Evolutionary conservation across 1,140 invertebrate species (phyloP).

Genomic region (Probaryconus sp.): DNA sequence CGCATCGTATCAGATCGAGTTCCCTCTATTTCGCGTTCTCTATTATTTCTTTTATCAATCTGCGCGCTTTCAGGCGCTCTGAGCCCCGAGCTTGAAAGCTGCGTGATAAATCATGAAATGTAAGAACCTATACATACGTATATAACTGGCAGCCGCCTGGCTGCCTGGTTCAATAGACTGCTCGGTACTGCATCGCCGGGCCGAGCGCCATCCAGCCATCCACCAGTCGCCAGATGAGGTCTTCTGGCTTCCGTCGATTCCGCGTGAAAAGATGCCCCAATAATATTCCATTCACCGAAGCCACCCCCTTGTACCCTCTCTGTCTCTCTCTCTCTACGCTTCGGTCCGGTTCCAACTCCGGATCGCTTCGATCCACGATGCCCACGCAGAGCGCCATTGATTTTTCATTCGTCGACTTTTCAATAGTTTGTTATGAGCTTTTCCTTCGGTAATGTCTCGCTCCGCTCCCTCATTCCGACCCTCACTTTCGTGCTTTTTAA

Average conservation of each 20-base stretch:
- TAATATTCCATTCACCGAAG: constrained; percentile 78
- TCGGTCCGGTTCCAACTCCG: constrained; percentile 47
- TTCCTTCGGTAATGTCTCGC: constrained; percentile 69
- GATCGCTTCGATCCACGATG: constrained; percentile 64
- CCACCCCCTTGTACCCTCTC: constrained; percentile 52
- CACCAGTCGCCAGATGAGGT: constrained; percentile 77
- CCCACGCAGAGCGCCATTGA: constrained; percentile 66
- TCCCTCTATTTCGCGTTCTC: constrained; percentile 75
- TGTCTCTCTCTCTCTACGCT: constrained; percentile 42
- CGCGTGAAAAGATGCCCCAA: constrained; percentile 79
- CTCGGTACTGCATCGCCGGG: constrained; percentile 74
- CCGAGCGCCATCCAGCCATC: constrained; percentile 75
- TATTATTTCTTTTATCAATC: constrained; percentile 80
- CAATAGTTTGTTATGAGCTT: constrained; percentile 78
- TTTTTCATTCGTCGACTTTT: constrained; percentile 77
- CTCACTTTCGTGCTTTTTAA: constrained; percentile 52
- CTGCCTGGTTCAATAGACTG: constrained; percentile 76
- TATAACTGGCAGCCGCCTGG: constrained; percentile 61
- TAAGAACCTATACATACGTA: constrained; percentile 74
- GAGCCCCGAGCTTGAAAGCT: constrained; percentile 75
- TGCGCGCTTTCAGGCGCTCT: constrained; percentile 71
- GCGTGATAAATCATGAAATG: constrained; percentile 79
- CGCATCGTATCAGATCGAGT: constrained; percentile 71
- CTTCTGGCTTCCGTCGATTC: constrained; percentile 78
- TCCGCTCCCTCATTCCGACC: constrained; percentile 43